These are phyloP conservation scores for Chlorospingus flavigularis DNA, from an alignment of 2,797 vertebrate genomes.

Conservation along the genomic window DNA sequence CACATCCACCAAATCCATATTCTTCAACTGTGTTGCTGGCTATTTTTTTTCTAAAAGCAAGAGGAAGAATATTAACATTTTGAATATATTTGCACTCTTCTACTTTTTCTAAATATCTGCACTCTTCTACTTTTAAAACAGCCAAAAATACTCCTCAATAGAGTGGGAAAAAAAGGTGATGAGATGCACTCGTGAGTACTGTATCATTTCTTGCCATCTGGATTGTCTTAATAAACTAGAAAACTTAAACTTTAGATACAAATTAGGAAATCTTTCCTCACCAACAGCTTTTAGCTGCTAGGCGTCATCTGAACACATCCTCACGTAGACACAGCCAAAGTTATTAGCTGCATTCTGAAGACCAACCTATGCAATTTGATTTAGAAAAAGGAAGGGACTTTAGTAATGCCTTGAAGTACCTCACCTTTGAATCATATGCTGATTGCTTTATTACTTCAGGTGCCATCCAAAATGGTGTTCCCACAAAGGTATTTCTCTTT, in stretches of 20 bases:
- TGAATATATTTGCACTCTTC: neutral
- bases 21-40: neutral
- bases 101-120: neutral
- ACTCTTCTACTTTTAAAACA: neutral
- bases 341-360: neutral
- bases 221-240: neutral
- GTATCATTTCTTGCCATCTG: neutral
- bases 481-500: constrained; percentile 97
- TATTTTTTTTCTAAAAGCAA: neutral
- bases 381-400: neutral
- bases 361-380: neutral
- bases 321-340: neutral
- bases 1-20: neutral
- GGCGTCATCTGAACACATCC: neutral
- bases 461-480: constrained; percentile 99
- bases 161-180: neutral
- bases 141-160: neutral
- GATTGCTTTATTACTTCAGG: constrained; percentile 99
- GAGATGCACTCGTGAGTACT: neutral
- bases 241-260: neutral
- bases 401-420: neutral
- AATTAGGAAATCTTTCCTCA: neutral
- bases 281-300: neutral
- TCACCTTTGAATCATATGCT: constrained; percentile 95
- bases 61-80: neutral